Conservation (phyloP, 1,140 invertebrate genomes). For the Dinothrombium tinctorium region DNA sequence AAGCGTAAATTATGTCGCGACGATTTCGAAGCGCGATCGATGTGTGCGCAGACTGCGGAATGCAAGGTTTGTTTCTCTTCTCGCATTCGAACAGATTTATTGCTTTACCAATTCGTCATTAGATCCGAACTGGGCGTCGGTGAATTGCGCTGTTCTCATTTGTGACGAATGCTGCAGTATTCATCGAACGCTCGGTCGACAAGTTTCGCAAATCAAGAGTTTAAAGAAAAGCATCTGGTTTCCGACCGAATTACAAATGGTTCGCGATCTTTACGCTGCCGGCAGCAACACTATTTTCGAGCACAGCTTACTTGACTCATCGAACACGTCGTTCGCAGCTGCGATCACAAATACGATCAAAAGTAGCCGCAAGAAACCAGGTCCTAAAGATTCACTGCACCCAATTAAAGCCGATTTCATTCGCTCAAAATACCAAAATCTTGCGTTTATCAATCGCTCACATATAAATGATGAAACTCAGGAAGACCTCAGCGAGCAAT, state of each 20-base stretch:
- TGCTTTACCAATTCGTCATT: no score
- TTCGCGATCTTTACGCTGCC: slow-evolving; percentile 60
- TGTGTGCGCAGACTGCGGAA: no score
- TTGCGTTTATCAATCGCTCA: slow-evolving; percentile 57
- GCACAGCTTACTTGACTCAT: slow-evolving; percentile 63
- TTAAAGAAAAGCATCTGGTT: slow-evolving; percentile 70
- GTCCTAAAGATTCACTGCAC: slow-evolving; percentile 62
- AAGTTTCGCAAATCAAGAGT: slow-evolving; percentile 83
- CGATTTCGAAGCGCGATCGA: no score
- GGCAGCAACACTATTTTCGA: slow-evolving; percentile 96
- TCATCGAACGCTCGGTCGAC: slow-evolving; percentile 78
- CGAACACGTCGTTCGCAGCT: slow-evolving; percentile 10
- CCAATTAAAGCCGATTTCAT: slow-evolving; percentile 86
- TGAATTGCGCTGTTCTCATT: slow-evolving; percentile 79
- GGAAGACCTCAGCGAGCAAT: slow-evolving; percentile 39
- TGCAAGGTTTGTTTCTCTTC: no score
- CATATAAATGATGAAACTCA: slow-evolving; percentile 36
- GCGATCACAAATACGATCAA: background rate
- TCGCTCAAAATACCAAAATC: slow-evolving; percentile 66
- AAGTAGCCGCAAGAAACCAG: slow-evolving; percentile 48
- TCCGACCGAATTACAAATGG: slow-evolving; percentile 61
- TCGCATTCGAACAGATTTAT: no score
- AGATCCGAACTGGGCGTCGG: slow-evolving; percentile 86
- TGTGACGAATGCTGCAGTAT: slow-evolving; percentile 93
- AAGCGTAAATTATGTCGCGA: no score